These are phyloP conservation scores for Paradoxurus hermaphroditus DNA, from an alignment of 2,113 vertebrate species.

Conservation along the genomic window DNA sequence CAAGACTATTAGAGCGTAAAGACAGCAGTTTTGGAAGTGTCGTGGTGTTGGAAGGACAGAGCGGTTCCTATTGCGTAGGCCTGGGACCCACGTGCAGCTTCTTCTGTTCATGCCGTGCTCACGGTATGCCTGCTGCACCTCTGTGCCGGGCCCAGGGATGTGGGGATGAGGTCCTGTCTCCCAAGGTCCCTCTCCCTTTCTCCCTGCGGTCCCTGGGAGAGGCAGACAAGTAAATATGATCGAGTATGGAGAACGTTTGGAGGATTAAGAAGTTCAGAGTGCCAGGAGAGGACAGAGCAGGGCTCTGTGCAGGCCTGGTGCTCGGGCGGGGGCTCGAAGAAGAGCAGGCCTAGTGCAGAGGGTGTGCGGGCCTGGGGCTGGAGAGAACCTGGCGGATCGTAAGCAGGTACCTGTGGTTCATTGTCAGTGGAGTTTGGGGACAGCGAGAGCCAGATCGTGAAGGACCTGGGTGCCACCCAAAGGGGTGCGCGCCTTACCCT, in stretches of 20 bases:
- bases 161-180: not conserved
- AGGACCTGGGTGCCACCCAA: not conserved
- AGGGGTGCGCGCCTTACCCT: not conserved
- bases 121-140: not conserved
- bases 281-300: not conserved
- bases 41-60: not conserved
- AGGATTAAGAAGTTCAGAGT: not conserved
- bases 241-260: no score
- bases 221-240: not conserved
- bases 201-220: not conserved
- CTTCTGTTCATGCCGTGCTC: accelerated
- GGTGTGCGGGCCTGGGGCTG: not conserved
- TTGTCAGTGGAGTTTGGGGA: not conserved
- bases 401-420: not conserved
- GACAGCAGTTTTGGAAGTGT: not conserved
- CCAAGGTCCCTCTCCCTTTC: not conserved
- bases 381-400: not conserved
- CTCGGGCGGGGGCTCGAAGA: not conserved
- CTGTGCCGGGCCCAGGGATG: not conserved
- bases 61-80: not conserved
- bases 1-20: not conserved
- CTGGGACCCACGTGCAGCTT: accelerated
- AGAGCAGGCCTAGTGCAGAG: not conserved
- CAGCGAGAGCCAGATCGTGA: not conserved
- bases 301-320: not conserved